Conservation (phyloP, 2,797 vertebrate species). For the Scleropages formosus region DNA sequence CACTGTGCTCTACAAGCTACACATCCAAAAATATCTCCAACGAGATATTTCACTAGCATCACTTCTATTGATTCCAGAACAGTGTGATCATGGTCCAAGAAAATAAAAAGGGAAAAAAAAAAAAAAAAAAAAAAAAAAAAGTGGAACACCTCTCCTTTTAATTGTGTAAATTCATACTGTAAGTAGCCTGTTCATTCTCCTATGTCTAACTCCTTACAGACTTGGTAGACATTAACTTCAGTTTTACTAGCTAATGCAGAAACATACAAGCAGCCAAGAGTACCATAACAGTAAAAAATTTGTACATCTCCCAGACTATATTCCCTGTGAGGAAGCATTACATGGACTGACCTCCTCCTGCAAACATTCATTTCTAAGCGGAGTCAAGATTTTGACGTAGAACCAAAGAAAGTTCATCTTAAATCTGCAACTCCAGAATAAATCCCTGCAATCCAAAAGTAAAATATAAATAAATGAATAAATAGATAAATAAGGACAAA, state of each 20-base stretch:
- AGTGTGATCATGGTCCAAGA: too few species aligned
- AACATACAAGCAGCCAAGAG: not conserved
- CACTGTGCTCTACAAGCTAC: not conserved
- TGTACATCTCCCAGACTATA: not conserved
- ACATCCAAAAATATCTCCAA: not conserved
- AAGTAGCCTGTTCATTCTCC: too few species aligned
- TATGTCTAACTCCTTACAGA: not conserved
- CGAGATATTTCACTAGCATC: not conserved
- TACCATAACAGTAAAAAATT: not conserved
- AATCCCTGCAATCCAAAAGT: constrained; percentile 32
- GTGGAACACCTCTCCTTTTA: not conserved
- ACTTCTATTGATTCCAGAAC: not conserved
- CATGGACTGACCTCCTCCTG: not conserved
- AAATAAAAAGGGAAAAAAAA: too few species aligned
- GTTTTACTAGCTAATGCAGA: not conserved
- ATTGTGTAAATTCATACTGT: not conserved
- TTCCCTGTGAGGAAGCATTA: not conserved
- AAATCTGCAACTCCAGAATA: not conserved
- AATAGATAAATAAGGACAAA: constrained; percentile 48
- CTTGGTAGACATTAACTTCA: not conserved
- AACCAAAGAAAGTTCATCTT: not conserved
- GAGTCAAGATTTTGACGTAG: not conserved
- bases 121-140: too few species aligned
- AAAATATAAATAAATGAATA: constrained; percentile 21
- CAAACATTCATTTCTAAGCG: not conserved